Conservation (phyloP, 1,140 invertebrate species). For the Venturia canescens region DNA sequence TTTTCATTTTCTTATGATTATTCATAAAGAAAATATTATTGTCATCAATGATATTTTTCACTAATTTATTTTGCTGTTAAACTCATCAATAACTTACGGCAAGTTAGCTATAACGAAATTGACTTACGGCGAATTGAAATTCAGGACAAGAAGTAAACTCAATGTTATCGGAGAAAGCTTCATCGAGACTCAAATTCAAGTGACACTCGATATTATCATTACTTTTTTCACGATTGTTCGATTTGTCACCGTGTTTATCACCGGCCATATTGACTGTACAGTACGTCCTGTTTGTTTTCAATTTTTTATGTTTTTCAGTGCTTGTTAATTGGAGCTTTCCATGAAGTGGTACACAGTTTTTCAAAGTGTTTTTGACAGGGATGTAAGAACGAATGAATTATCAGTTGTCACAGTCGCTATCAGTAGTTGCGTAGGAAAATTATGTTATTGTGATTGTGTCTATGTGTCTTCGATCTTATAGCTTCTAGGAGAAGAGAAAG, state of each 20-base stretch:
- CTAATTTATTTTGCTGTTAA: neutral
- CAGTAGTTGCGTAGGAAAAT: too few relatives aligned
- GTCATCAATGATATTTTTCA: neutral
- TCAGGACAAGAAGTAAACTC: conserved; percentile 68
- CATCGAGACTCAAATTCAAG: conserved; percentile 62
- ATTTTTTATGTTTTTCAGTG: too few relatives aligned
- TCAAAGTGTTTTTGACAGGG: too few relatives aligned
- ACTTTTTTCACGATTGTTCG: conserved; percentile 17
- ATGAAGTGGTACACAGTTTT: neutral
- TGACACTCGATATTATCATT: conserved; percentile 63
- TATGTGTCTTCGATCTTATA: too few relatives aligned
- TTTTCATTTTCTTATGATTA: too few relatives aligned
- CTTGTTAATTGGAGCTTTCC: neutral
- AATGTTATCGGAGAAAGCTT: conserved; percentile 60
- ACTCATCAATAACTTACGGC: neutral
- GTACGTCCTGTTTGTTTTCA: neutral
- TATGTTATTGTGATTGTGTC: too few relatives aligned
- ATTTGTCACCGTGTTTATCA: conserved; percentile 67
- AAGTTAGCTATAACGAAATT: neutral
- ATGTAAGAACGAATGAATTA: too few relatives aligned
- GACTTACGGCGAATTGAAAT: conserved; percentile 72
- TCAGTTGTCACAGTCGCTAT: too few relatives aligned
- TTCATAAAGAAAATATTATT: too few relatives aligned
- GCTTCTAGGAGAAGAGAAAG: too few relatives aligned
- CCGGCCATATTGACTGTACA: conserved; percentile 65